A percentile compares a stretch with the other conserved stretches of the same genome.
These are phyloP conservation scores for Aeoliscus strigatus DNA, from an alignment of 2,797 vertebrate species.

Conservation along the genomic window DNA sequence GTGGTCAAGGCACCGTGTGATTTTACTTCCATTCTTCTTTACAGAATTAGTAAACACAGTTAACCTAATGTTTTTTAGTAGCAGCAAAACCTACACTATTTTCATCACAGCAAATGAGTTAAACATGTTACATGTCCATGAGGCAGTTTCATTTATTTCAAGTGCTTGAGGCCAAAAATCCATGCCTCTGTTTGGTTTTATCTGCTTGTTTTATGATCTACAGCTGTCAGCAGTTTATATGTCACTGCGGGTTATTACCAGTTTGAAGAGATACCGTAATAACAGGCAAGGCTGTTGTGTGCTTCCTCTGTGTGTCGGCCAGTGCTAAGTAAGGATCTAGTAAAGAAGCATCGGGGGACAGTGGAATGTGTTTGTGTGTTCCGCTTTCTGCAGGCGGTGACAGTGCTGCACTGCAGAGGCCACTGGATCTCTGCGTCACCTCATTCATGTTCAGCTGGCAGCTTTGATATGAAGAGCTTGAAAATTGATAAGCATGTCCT, in stretches of 20 bases:
- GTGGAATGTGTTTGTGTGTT: constrained; percentile 37
- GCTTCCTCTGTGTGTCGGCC: constrained; percentile 43
- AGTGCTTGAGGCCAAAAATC: too few relatives aligned
- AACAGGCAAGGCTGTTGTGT: constrained; percentile 16
- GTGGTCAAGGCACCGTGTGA: too few relatives aligned
- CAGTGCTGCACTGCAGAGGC: constrained; percentile 26
- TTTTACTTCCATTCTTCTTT: too few relatives aligned
- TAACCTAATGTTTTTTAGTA: too few relatives aligned
- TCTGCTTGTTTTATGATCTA: too few relatives aligned
- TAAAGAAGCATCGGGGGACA: constrained; percentile 31
- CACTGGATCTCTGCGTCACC: constrained; percentile 11
- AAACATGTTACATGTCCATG: too few relatives aligned
- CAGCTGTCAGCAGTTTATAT: constrained; percentile 7
- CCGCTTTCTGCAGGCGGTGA: constrained; percentile 20
- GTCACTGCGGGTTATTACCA: background rate
- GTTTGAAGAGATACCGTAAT: constrained; percentile 10
- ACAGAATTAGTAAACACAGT: too few relatives aligned
- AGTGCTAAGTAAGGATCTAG: constrained; percentile 50
- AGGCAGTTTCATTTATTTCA: too few relatives aligned
- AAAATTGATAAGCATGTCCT: background rate
- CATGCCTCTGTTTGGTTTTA: constrained; percentile 9
- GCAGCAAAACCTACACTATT: too few relatives aligned
- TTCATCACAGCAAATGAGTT: too few relatives aligned
- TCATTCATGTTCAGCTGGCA: constrained; percentile 3
- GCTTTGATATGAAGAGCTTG: constrained; percentile 12